Base-by-base conservation (phyloP, 2,888 invertebrate genomes). In the Athrips mouffetella region DNA sequence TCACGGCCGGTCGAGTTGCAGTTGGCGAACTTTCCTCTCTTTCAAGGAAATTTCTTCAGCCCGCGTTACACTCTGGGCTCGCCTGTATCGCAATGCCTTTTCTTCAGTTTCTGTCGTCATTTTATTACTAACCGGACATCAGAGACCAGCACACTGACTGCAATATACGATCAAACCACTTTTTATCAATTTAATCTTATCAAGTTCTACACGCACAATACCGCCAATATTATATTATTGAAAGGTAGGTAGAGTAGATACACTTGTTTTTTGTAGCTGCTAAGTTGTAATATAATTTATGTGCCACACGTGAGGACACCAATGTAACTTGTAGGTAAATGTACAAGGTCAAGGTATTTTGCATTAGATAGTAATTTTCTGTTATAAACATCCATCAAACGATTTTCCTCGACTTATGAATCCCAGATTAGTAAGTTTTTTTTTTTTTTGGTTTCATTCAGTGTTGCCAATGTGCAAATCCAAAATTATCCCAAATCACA, bases 1-100 rank as follows among this genome's bases (percentile, higher is more conserved):
- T 92, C 88, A 97, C 97, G 97, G 96, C 86, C 93, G 94, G 85
- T 97, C 97, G 11, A 94, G 93, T 68, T 97, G 96, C 16, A 91
- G 91, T 76, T 91, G 92, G 55, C 97, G 90, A 41, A 92, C 92
- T 80, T 93, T 93, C 63, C 92, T 91, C 80, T 96, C 96, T 60
- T 94, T 92, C 64, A 93, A 93, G 55, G 93, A 91, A 54, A 96
- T 96, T 82, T 96, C 95, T 79, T 97, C 96, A 21, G 96, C 96
- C 54, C 94, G 91, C 4, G 96, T 95, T 27, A 95, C 95, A 85
- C 96, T 96, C 73, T 94, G 95, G 3, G 95, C 92, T 65, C 96
- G 90, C 65, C 95, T 89, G 60, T 91, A 90, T 27, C 94, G 90
- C 46, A 92, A 76, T 44, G 85, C 62, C 50, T 89, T 91, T 54